A percentile compares a stretch with the other conserved stretches of the same genome.
These are phyloP conservation scores for Cotesia chilonis DNA, from an alignment of 1,140 invertebrate genomes.

Conservation along the genomic window DNA sequence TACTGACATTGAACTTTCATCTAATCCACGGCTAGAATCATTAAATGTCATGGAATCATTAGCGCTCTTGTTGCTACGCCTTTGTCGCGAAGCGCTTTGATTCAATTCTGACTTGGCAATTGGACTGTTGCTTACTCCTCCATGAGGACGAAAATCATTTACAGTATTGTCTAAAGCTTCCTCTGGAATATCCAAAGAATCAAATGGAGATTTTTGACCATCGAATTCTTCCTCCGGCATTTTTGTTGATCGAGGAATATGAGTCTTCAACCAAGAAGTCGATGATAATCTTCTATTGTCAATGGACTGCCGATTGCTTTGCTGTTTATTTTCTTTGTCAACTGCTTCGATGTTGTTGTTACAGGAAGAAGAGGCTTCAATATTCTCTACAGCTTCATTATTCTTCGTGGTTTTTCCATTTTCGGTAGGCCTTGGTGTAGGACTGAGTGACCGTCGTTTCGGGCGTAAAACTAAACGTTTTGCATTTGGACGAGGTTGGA, in stretches of 20 bases:
- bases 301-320: conserved; percentile 36
- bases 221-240: conserved; percentile 39
- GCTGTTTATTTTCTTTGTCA: conserved; percentile 56
- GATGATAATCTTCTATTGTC: conserved; percentile 53
- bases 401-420: conserved; percentile 40
- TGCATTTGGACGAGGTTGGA: conserved; percentile 71
- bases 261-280: conserved; percentile 34
- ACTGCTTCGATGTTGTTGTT: conserved; percentile 29
- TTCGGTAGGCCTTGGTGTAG: conserved; percentile 38
- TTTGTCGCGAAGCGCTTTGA: conserved; percentile 9
- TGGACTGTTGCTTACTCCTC: conserved; percentile 9
- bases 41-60: conserved; percentile 34
- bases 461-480: conserved; percentile 71
- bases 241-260: conserved; percentile 9
- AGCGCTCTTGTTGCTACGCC: conserved; percentile 40
- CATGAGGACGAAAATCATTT: conserved; percentile 42
- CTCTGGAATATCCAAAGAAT: conserved; percentile 35
- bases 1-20: conserved; percentile 45
- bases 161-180: conserved; percentile 50
- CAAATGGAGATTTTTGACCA: conserved; percentile 41
- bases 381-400: conserved; percentile 18
- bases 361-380: conserved; percentile 17
- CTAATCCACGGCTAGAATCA: conserved; percentile 49
- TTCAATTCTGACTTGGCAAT: conserved; percentile 22
- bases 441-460: conserved; percentile 45